Evolutionary conservation across 2,113 vertebrate species (phyloP).

Genomic region (Pygoscelis antarcticus): DNA sequence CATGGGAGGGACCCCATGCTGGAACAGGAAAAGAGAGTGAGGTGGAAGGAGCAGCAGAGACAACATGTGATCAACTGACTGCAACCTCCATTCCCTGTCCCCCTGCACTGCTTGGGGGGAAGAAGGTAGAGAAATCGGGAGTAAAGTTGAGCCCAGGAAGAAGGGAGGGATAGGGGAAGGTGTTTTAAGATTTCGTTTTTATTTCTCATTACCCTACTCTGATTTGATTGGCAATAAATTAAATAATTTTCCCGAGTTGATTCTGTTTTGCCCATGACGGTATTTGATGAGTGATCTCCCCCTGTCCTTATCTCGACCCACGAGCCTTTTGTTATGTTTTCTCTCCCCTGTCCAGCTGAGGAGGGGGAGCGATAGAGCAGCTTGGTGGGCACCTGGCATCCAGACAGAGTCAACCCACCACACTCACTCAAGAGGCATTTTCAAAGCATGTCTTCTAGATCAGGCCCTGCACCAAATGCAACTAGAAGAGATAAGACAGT

Average conservation of each 20-base stretch:
- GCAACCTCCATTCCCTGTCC: accelerated
- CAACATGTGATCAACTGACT: background rate
- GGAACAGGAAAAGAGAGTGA: background rate
- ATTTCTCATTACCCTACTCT: background rate
- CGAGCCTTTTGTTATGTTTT: background rate
- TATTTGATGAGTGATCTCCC: background rate
- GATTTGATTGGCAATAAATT: background rate
- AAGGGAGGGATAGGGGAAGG: too few species aligned
- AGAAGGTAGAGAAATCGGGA: background rate
- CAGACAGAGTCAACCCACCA: background rate
- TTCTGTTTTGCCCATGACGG: accelerated
- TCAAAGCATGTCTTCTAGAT: background rate
- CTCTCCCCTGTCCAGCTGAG: background rate
- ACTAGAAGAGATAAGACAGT: background rate
- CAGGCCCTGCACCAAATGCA: background rate
- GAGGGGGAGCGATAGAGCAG: background rate
- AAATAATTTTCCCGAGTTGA: background rate
- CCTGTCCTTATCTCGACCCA: background rate
- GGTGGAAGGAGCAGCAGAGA: background rate
- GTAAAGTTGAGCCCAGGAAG: background rate
- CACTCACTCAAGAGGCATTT: background rate
- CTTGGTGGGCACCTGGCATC: background rate
- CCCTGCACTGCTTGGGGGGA: accelerated
- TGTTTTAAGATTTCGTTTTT: background rate
- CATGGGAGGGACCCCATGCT: background rate